These are phyloP conservation scores for Coelinius sp. DNA, from an alignment of 2,888 invertebrate genomes.

Conservation along the genomic window DNA sequence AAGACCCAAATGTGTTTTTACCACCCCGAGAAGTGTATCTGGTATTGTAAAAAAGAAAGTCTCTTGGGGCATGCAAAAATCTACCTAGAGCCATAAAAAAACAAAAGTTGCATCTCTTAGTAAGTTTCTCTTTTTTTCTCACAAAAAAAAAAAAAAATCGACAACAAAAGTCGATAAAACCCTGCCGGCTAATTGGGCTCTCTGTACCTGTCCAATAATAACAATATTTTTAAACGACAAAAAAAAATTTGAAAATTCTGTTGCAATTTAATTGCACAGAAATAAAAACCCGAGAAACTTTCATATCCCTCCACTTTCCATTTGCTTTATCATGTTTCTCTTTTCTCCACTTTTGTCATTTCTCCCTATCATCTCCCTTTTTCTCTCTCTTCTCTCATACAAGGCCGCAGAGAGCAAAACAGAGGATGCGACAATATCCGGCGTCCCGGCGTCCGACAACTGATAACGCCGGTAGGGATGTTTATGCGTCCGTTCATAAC, in stretches of 20 bases:
- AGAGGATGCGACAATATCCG: conserved; percentile 72
- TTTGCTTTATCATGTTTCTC: background rate
- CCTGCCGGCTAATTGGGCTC: background rate
- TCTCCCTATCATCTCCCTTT: conserved; percentile 25
- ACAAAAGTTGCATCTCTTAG: conserved; percentile 43
- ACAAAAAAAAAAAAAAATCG: conserved; percentile 11
- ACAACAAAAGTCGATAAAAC: background rate
- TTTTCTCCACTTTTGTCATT: background rate
- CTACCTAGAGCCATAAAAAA: conserved; percentile 48
- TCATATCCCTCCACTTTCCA: background rate
- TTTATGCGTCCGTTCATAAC: conserved; percentile 65
- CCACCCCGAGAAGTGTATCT: conserved; percentile 42
- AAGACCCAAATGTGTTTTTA: conserved; percentile 40
- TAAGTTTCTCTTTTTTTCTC: conserved; percentile 20
- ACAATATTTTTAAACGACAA: conserved; percentile 2
- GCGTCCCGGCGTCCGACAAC: conserved; percentile 71
- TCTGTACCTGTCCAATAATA: background rate
- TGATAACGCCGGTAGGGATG: conserved; percentile 70
- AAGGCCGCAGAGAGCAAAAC: conserved; percentile 58
- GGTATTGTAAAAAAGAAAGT: conserved; percentile 46
- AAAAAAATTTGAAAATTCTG: background rate
- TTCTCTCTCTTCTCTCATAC: conserved; percentile 28
- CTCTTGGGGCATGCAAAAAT: conserved; percentile 36
- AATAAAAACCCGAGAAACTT: conserved; percentile 12
- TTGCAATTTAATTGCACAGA: background rate